Evolutionary conservation across 2,888 invertebrate species (phyloP).

Genomic region (Ophraella communa): DNA sequence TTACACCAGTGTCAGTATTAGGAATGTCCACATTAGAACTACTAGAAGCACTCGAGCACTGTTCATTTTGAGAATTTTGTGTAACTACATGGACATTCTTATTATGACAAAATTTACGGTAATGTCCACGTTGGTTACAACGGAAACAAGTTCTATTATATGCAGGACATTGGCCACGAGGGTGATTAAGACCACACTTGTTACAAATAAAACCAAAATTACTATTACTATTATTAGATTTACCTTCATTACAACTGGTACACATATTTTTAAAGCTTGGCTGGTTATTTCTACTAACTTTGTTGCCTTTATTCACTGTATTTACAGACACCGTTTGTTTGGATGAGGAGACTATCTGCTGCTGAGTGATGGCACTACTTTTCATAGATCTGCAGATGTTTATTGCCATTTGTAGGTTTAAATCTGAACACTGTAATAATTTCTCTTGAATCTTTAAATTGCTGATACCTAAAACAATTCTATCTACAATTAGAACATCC

Average conservation of each 20-base stretch:
- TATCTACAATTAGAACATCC: conserved; percentile 24
- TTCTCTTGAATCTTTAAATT: conserved; percentile 21
- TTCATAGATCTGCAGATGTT: conserved; percentile 25
- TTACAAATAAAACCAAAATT: too few species aligned
- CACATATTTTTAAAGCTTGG: not conserved
- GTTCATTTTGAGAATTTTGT: too few species aligned
- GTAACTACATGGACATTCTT: not conserved
- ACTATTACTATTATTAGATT: too few species aligned
- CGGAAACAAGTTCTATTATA: not conserved
- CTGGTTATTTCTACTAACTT: not conserved
- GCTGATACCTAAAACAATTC: conserved; percentile 22
- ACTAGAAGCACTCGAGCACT: too few species aligned
- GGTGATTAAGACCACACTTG: not conserved
- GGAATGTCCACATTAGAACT: too few species aligned
- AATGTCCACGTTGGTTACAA: not conserved
- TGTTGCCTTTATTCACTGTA: not conserved
- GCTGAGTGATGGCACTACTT: not conserved
- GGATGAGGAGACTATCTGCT: too few species aligned
- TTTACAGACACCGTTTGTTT: not conserved
- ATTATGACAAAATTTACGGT: not conserved
- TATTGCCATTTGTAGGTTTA: conserved; percentile 15
- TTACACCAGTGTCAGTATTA: too few species aligned
- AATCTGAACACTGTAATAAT: conserved; percentile 10
- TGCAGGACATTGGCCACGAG: not conserved
- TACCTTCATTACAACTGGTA: not conserved